These are phyloP conservation scores for Pyrocoelia pectoralis DNA, from an alignment of 2,888 invertebrate species.

Conservation along the genomic window DNA sequence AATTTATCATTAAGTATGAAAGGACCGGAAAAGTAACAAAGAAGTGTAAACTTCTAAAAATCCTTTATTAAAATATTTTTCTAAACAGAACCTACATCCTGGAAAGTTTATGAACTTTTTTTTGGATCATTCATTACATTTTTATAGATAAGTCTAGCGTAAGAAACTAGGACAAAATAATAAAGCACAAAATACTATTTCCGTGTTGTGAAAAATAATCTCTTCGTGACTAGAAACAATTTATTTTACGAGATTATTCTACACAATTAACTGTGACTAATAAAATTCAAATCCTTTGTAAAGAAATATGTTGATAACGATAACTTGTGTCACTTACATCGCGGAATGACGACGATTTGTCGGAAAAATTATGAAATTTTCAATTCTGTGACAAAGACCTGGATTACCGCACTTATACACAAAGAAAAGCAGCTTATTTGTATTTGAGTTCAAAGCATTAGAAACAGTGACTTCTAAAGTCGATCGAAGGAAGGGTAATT, in stretches of 20 bases:
- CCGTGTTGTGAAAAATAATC: conserved; percentile 8
- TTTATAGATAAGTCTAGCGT: background rate
- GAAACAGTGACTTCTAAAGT: background rate
- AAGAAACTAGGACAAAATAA: conserved; percentile 3
- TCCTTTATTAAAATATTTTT: conserved; percentile 24
- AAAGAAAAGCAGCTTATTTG: conserved; percentile 1
- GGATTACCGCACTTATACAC: background rate
- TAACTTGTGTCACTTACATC: background rate
- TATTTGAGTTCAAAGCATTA: background rate
- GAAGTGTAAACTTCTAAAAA: conserved; percentile 33
- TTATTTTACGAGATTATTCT: background rate
- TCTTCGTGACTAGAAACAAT: conserved; percentile 2
- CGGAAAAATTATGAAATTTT: background rate
- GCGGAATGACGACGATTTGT: background rate
- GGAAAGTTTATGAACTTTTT: background rate
- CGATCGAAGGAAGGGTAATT: background rate
- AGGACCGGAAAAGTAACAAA: conserved; percentile 32
- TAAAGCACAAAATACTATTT: background rate
- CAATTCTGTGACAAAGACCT: background rate
- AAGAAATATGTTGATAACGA: background rate
- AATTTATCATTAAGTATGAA: conserved; percentile 39
- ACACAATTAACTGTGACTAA: conserved; percentile 7
- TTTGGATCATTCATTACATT: background rate
- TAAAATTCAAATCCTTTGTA: conserved; percentile 5
- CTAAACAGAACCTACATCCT: background rate